Evolutionary conservation across 2,888 invertebrate species (phyloP).

Genomic region (Mythimna loreyi): DNA sequence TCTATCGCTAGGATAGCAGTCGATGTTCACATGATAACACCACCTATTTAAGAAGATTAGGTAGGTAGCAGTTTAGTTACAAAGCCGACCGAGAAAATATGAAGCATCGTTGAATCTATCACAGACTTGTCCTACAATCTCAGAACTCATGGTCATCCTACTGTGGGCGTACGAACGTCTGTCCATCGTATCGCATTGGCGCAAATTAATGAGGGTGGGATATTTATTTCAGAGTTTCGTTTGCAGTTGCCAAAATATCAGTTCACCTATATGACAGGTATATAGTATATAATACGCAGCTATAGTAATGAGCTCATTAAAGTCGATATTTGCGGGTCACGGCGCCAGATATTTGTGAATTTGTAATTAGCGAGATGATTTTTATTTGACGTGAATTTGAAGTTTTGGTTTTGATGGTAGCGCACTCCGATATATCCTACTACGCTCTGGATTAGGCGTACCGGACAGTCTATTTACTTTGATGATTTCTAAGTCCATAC

Average conservation of each 20-base stretch:
- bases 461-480: too few species aligned
- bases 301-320: constrained; percentile 80
- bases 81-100: too few species aligned
- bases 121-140: constrained; percentile 35
- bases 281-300: constrained; percentile 68
- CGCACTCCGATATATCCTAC: too few species aligned
- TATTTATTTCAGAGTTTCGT: constrained; percentile 87
- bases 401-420: background rate
- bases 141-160: constrained; percentile 64
- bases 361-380: constrained; percentile 30
- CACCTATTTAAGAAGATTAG: background rate
- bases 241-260: constrained; percentile 83
- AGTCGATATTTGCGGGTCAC: constrained; percentile 60
- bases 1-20: too few species aligned
- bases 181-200: constrained; percentile 87
- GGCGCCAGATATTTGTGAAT: constrained; percentile 31
- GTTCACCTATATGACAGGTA: constrained; percentile 64
- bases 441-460: too few species aligned
- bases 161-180: constrained; percentile 76
- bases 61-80: too few species aligned
- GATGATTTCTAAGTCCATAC: too few species aligned
- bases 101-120: background rate
- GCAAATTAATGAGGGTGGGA: constrained; percentile 89
- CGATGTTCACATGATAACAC: background rate
- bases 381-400: constrained; percentile 6